Evolutionary conservation across 2,888 invertebrate species (phyloP).

Genomic region (Cylindroiulus punctatus): DNA sequence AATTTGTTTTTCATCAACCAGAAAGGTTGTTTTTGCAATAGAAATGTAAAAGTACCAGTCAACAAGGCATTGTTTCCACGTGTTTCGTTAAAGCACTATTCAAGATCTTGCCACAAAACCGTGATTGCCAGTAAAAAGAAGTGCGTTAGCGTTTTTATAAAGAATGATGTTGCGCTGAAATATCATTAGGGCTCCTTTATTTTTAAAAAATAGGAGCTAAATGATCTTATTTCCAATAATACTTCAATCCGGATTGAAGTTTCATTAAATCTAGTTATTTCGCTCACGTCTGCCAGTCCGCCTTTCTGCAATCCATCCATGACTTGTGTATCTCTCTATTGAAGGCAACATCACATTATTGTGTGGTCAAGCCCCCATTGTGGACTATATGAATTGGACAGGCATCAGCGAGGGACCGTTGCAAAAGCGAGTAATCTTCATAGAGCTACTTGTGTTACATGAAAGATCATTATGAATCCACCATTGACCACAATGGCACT

Average conservation of each 20-base stretch:
- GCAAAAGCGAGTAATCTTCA: constrained; percentile 43
- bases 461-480: constrained; percentile 43
- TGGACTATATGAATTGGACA: constrained; percentile 27
- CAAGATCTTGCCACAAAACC: too few relatives aligned
- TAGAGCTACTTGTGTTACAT: constrained; percentile 39
- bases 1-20: too few relatives aligned
- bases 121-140: too few relatives aligned
- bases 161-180: background rate
- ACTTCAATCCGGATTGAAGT: background rate
- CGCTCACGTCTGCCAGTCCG: background rate
- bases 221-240: constrained; percentile 37
- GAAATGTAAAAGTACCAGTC: too few relatives aligned
- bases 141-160: background rate
- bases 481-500: constrained; percentile 45
- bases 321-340: constrained; percentile 5
- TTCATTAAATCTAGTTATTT: constrained; percentile 15
- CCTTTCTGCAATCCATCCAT: constrained; percentile 6
- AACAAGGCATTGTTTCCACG: too few relatives aligned
- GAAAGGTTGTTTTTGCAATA: too few relatives aligned
- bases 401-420: constrained; percentile 39
- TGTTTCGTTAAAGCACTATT: too few relatives aligned
- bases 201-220: constrained; percentile 15
- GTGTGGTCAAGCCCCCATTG: constrained; percentile 39
- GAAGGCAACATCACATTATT: constrained; percentile 38
- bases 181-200: background rate